Evolutionary conservation across 2,797 vertebrate species (phyloP), one percentile per base, ranked within the genome.

Genomic region (Chromis chromis): DNA sequence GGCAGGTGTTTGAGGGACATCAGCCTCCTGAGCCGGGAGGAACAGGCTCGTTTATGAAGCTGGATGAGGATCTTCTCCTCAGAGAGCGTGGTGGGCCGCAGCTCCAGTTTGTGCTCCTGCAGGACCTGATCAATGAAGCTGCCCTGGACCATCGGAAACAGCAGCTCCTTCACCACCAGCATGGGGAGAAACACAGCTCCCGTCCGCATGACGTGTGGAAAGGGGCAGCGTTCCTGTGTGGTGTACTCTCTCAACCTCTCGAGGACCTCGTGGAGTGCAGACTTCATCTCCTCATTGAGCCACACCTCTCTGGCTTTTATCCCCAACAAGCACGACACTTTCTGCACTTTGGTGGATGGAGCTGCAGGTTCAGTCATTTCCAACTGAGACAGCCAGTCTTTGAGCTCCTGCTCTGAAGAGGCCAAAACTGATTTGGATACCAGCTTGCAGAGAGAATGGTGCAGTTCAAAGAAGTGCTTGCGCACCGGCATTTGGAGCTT

Each of bases 161-260:
- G 94, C 62, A 95, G 91, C 88, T 98, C 96, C 88, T 99, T 99
- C 86, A 99, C 94, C 85, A 99, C 95, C 4, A 98, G 91, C 94
- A 99, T 99, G 75, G 98, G 97, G 53, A 99, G 95, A 63, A 99
- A 99, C 79, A 97, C 86, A 0, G 96, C 93, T 0, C 97, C 96
- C 0, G 97, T 94, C 19, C 98, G 93, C 67, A 98, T 95, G 0
- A 99, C 97, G 0, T 98, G 96, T 0, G 97, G 97, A 61, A 99
- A 99, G 1, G 98, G 98, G 68, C 96, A 99, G 59, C 87, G 91
- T 0, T 91, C 86, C 4, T 91, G 85, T 1, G 76, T 68, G 19
- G 92, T 81, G 33, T 98, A 98, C 62, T 92, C 93, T 54, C 92
- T 86, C 73, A 99, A 72, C 83, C 96, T 94, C 28, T 90, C 79